These are phyloP conservation scores for Drosophila bocki DNA, from an alignment of 1,140 invertebrate species.

Conservation along the genomic window DNA sequence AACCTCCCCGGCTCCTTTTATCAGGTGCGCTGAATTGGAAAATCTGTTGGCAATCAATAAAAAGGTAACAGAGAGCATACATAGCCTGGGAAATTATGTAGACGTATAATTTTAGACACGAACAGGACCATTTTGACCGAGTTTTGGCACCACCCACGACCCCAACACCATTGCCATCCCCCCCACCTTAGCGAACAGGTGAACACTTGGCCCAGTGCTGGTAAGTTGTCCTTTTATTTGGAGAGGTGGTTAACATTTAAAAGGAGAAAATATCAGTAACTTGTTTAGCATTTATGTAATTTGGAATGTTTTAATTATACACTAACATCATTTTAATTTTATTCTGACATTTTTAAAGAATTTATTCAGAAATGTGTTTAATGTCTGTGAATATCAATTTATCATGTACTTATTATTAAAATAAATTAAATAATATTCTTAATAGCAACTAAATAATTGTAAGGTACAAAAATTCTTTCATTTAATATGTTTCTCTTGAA, in stretches of 20 bases:
- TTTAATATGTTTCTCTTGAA: too few species aligned
- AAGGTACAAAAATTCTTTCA: too few species aligned
- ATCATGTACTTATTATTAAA: background rate
- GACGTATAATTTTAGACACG: constrained; percentile 75
- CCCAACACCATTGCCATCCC: constrained; percentile 1
- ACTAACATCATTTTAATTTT: background rate
- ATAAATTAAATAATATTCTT: background rate
- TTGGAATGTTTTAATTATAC: background rate
- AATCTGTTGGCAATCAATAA: constrained; percentile 66
- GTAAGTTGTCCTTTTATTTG: background rate
- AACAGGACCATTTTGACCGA: constrained; percentile 66
- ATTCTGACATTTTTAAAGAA: background rate
- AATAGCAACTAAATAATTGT: too few species aligned
- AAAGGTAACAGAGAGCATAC: constrained; percentile 45
- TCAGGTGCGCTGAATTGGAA: constrained; percentile 50
- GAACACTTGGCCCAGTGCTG: constrained; percentile 52
- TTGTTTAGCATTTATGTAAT: too few species aligned
- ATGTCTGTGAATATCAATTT: background rate
- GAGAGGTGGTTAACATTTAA: background rate
- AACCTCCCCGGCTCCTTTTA: background rate
- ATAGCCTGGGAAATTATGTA: constrained; percentile 59
- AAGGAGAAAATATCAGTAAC: background rate
- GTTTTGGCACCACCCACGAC: constrained; percentile 49
- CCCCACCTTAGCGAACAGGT: constrained; percentile 37
- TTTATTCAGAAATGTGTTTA: background rate